phyloP scores from a whole-genome alignment of 37 sponge, comb jelly and placozoan species.

The Dysidea cf. avara region DNA sequence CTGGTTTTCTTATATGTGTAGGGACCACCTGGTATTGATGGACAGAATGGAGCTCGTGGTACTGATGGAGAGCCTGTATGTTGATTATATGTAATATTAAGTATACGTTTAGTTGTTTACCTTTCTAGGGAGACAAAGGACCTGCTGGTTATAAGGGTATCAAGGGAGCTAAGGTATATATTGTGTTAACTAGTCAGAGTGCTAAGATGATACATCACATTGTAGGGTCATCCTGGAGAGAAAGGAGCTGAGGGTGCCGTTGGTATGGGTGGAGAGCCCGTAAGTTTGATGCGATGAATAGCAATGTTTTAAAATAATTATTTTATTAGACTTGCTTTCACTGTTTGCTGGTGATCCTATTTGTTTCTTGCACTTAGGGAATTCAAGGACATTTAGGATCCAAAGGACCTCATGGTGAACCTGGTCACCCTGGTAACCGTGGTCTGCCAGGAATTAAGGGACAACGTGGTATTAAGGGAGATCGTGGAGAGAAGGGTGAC shows the following conservation, averaged over 20 bases:
- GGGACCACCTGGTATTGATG: slow-evolving; percentile 28
- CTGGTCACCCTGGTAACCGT: too few relatives aligned
- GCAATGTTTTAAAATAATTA: too few relatives aligned
- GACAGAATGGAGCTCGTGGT: slow-evolving; percentile 36
- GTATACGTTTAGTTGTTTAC: not conserved
- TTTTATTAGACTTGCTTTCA: too few relatives aligned
- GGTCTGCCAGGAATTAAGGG: too few relatives aligned
- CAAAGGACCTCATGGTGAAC: slow-evolving; percentile 60
- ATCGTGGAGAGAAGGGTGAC: too few relatives aligned
- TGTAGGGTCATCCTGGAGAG: slow-evolving; percentile 19
- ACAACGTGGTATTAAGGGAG: too few relatives aligned
- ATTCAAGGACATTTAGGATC: slow-evolving; percentile 52
- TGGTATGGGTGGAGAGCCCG: slow-evolving; percentile 25
- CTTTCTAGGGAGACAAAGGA: slow-evolving; percentile 1
- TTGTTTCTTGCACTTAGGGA: not conserved
- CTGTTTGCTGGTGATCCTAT: too few relatives aligned
- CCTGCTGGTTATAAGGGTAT: not conserved
- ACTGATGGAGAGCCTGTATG: slow-evolving; percentile 41
- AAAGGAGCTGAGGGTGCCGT: slow-evolving; percentile 11
- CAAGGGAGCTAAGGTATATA: slow-evolving; percentile 28
- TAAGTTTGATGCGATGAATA: slow-evolving; percentile 16
- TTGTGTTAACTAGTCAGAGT: too few relatives aligned
- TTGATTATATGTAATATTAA: not conserved
- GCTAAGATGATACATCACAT: too few relatives aligned
- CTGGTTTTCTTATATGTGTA: not conserved